Conservation (phyloP, 2,797 vertebrate species). For the Monodelphis domestica region DNA sequence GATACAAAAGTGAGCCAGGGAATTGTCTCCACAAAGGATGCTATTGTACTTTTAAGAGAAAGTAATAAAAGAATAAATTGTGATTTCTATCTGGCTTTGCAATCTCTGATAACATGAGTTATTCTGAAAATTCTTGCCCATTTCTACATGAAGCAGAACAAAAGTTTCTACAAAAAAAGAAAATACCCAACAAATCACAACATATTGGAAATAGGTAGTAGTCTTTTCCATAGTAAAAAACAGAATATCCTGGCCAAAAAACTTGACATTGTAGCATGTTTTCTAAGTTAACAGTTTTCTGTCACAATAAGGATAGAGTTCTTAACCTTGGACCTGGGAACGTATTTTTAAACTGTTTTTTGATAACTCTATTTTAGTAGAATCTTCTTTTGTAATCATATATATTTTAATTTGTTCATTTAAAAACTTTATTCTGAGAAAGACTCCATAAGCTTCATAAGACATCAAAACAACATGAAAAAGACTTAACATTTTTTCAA, state of each 20-base stretch:
- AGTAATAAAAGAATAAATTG: neutral
- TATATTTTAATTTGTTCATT: neutral
- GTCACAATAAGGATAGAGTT: neutral
- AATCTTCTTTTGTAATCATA: neutral
- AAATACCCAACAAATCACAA: neutral
- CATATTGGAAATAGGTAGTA: neutral
- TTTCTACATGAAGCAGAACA: neutral
- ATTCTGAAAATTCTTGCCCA: neutral
- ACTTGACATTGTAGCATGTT: neutral
- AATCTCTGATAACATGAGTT: neutral
- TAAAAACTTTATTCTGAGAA: neutral
- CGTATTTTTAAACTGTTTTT: neutral
- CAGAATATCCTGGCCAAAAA: neutral
- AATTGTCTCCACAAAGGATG: neutral
- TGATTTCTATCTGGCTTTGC: neutral
- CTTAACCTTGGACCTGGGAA: neutral
- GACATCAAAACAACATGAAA: neutral
- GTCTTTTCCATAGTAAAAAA: neutral
- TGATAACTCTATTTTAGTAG: neutral
- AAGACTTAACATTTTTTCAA: neutral
- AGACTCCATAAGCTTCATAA: neutral
- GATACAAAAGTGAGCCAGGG: fast-evolving
- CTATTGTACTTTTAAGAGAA: neutral
- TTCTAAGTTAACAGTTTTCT: neutral
- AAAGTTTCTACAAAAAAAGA: neutral